Percentiles rank a stretch among this genome's conserved stretches.
These are phyloP conservation scores for Rhogogaster chlorosoma DNA, from an alignment of 2,888 invertebrate genomes.

Conservation along the genomic window DNA sequence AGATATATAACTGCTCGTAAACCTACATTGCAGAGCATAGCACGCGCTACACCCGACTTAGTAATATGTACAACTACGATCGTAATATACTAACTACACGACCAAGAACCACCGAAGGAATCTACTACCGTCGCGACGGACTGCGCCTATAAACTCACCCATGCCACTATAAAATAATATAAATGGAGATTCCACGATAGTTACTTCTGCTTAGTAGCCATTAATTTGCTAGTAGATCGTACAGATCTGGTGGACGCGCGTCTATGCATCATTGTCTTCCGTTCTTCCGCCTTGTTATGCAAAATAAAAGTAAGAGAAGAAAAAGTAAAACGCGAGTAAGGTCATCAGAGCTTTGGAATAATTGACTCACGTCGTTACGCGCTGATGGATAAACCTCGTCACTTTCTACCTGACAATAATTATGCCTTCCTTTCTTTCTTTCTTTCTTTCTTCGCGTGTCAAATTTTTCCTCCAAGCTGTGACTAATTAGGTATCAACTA, in stretches of 20 bases:
- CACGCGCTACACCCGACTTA: background rate
- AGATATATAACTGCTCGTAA: background rate
- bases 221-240: constrained; percentile 64
- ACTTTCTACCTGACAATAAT: background rate
- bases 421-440: background rate
- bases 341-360: background rate
- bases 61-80: constrained; percentile 19
- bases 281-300: background rate
- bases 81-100: constrained; percentile 49
- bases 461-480: background rate
- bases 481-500: background rate
- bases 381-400: background rate
- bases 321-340: background rate
- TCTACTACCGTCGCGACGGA: constrained; percentile 44
- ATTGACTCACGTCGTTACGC: background rate
- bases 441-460: background rate
- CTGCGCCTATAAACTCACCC: constrained; percentile 40
- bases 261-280: constrained; percentile 60
- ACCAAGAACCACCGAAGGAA: constrained; percentile 12
- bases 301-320: background rate
- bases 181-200: constrained; percentile 65
- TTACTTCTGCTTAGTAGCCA: constrained; percentile 70
- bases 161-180: constrained; percentile 68
- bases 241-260: constrained; percentile 24
- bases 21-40: background rate